A percentile compares a stretch with the other conserved stretches of the same genome.
These are phyloP conservation scores for Pimpla rufipes DNA, from an alignment of 2,888 invertebrate genomes.

Conservation along the genomic window DNA sequence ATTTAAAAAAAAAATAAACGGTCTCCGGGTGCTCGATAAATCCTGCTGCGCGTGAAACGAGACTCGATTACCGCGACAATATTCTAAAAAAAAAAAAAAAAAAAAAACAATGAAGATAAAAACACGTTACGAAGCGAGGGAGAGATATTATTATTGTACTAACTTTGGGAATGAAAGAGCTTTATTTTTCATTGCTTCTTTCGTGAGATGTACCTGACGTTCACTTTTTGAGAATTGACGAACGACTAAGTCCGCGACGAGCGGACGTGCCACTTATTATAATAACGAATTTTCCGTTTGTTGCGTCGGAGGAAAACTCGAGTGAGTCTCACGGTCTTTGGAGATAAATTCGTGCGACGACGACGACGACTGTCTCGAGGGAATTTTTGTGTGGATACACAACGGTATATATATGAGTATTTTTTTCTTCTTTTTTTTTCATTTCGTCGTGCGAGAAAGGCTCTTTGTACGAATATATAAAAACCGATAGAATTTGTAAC, in stretches of 20 bases:
- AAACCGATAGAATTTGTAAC: slow-evolving; percentile 58
- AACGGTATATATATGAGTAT: background rate
- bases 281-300: slow-evolving; percentile 38
- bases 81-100: slow-evolving; percentile 69
- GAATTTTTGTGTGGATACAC: background rate
- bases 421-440: slow-evolving; percentile 42
- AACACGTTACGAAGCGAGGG: slow-evolving; percentile 18
- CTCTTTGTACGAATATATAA: slow-evolving; percentile 30
- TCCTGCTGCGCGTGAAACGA: slow-evolving; percentile 58
- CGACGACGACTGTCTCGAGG: background rate
- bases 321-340: background rate
- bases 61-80: slow-evolving; percentile 70
- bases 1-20: background rate
- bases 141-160: slow-evolving; percentile 47
- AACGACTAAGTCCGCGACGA: slow-evolving; percentile 27
- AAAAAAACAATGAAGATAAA: slow-evolving; percentile 11
- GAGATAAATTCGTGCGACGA: background rate
- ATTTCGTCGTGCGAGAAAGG: slow-evolving; percentile 45
- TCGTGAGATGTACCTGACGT: slow-evolving; percentile 66
- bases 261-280: slow-evolving; percentile 16
- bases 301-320: slow-evolving; percentile 11
- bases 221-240: slow-evolving; percentile 14
- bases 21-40: slow-evolving; percentile 34
- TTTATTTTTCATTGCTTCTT: slow-evolving; percentile 67
- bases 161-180: slow-evolving; percentile 55